phyloP scores from a whole-genome alignment of 1,140 invertebrate genomes.

The Gonatopus flavifemur region DNA sequence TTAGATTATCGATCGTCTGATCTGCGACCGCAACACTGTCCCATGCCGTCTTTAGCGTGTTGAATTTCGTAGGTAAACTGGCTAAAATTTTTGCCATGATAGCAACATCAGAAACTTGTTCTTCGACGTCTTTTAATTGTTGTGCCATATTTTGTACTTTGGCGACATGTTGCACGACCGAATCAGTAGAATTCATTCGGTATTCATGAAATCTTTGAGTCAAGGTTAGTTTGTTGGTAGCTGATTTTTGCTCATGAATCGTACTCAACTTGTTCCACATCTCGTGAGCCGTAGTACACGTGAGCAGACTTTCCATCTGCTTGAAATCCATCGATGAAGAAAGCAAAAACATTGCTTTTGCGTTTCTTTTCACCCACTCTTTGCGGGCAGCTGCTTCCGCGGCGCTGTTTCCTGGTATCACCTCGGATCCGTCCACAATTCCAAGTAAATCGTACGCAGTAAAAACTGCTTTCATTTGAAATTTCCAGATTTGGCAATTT shows the following conservation, averaged over 20 bases:
- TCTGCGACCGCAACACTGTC: neutral
- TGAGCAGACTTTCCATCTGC: neutral
- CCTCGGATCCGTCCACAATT: neutral
- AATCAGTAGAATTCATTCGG: neutral
- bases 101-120: neutral
- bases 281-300: neutral
- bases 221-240: slow-evolving; percentile 1
- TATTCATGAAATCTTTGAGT: neutral
- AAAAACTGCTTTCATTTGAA: neutral
- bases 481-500: neutral
- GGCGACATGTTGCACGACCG: slow-evolving; percentile 1
- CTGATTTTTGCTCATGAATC: slow-evolving; percentile 5
- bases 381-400: neutral
- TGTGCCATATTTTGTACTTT: slow-evolving; percentile 6
- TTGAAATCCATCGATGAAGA: neutral
- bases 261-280: slow-evolving; percentile 3
- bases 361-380: neutral
- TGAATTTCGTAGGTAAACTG: neutral
- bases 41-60: neutral
- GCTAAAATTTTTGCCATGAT: slow-evolving; percentile 5
- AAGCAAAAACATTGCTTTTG: neutral
- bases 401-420: neutral
- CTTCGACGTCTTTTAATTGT: neutral
- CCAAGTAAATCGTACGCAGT: neutral
- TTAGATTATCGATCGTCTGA: slow-evolving; percentile 1